Evolutionary conservation across 2,113 vertebrate species (phyloP), one percentile per base, ranked within the genome.

Genomic region (Paratilapia polleni): DNA sequence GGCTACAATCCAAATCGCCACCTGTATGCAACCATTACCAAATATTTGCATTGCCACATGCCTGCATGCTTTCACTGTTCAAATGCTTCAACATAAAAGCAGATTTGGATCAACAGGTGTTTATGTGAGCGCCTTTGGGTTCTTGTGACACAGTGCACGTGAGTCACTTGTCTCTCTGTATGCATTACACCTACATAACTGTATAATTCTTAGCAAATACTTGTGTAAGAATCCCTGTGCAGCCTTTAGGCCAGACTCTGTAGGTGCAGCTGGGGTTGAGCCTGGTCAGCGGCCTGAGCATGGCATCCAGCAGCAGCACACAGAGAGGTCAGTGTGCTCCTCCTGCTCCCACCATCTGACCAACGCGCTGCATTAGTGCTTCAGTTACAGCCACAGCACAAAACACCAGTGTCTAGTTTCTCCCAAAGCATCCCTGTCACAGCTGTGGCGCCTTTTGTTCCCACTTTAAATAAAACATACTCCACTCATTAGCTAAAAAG

Each of bases 401-500:
- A 94, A 95, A 92, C 89, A 56, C 77, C 54, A 93, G 95, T 94
- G 91, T 96, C 94, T 63, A 78, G 90, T 96, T 96, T 93, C 95
- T 81, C 77, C 52, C 26, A 75, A 61, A 87, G 87, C 91, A 87
- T 82, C 85, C 76, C 78, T 59, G 77, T 85, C 49, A 82, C 60
- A 66, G 90, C 87, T 82, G 10, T 20, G 82, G 54, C 22, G 38
- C 63, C 92, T 90, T 90, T 93, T 94, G 90, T 93, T 88, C 85
- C 88, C 83, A 79, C 61, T 92, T 93, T 95, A 92, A 95, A 95
- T 96, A 95, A 95, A 96, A 95, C 93, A 95, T 94, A 56, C 74
- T 34, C 15, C 81, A 62, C 88, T 91, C 89, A 94, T 93, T 92
- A 91, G 78, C 73, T 24, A 89, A 88, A 94, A 91, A 91, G 90